phyloP scores from a whole-genome alignment of 1,140 invertebrate species.

The Drosophila kanapiae region DNA sequence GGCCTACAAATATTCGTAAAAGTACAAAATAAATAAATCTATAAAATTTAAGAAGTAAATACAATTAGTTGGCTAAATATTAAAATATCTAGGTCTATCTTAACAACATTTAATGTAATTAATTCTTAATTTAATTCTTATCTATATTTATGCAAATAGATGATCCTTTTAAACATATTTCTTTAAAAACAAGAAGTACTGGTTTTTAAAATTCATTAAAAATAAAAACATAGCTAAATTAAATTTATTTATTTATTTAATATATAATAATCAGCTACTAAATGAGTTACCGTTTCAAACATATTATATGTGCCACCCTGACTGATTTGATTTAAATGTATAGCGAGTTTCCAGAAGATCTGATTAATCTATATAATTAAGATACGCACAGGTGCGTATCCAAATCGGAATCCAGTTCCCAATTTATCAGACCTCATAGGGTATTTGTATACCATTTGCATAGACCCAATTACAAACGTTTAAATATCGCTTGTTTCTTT shows the following conservation, averaged over 20 bases:
- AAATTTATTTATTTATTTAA: background rate
- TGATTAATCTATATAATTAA: background rate
- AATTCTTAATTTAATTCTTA: background rate
- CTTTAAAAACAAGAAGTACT: background rate
- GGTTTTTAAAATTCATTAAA: background rate
- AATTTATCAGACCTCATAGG: conserved; percentile 2
- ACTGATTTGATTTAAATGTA: background rate
- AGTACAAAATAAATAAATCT: no score
- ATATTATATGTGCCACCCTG: background rate
- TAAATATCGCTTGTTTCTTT: conserved; percentile 2
- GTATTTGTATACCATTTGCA: conserved; percentile 1
- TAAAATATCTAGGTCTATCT: background rate
- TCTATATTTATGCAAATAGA: no score
- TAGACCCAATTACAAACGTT: conserved; percentile 14
- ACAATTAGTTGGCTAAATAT: no score
- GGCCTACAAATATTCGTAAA: no score
- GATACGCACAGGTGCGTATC: conserved; percentile 6
- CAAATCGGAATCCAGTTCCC: background rate
- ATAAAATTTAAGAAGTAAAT: background rate
- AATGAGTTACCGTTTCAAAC: background rate
- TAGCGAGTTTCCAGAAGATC: background rate
- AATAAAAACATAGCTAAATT: background rate
- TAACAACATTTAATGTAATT: background rate
- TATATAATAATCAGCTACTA: background rate
- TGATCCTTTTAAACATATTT: background rate